Base-by-base conservation (phyloP, 2,113 vertebrate genomes). In the Stigmatopora nigra region DNA sequence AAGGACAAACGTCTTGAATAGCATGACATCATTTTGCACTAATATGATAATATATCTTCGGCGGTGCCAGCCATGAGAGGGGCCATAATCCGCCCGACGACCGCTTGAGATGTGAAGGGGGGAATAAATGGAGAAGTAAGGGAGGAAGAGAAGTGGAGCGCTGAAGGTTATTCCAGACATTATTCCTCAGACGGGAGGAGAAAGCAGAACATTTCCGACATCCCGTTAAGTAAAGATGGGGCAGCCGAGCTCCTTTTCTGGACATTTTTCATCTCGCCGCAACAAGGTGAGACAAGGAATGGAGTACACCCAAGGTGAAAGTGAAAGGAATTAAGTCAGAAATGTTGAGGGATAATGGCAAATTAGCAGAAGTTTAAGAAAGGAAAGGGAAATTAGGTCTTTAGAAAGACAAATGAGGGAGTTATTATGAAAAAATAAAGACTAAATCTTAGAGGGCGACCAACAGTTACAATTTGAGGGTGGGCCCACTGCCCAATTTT, bases 1-100 rank as follows among this genome's bases (percentile, higher is more conserved):
- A 87, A 89, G 87, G 86, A 89, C 87, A 82, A 89, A 84, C 69
- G 84, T 86, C 84, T 77, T 77, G 73, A 78, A 82, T 74, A 71
- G 80, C 81, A 86, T 88, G 75, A 88, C 87, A 85, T 88, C 87
- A 88, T 70, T 85, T 82, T 68, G 70, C 71, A 60, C 77, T 84
- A 84, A 86, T 86, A 85, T 84, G 78, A 88, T 88, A 73, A 86
- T 86, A 79, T 74, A 81, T 84, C 83, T 84, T 65, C 19, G 61
- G 67, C 60, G 0, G 71, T 78, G 81, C 79, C 77, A 82, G 76
- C 66, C 56, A 60, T 63, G 80, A 88, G 83, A 81, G 68, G 78
- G 72, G 77, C 81, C 74, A 76, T 84, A 82, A 86, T 88, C 82
- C 79, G 65, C 53, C 67, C 63, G 70, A 75, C 73, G 62, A 49